Percentiles rank a stretch among this genome's conserved stretches.
Evolutionary conservation across 2,888 invertebrate species (phyloP).

Genomic region (Buathra laborator): DNA sequence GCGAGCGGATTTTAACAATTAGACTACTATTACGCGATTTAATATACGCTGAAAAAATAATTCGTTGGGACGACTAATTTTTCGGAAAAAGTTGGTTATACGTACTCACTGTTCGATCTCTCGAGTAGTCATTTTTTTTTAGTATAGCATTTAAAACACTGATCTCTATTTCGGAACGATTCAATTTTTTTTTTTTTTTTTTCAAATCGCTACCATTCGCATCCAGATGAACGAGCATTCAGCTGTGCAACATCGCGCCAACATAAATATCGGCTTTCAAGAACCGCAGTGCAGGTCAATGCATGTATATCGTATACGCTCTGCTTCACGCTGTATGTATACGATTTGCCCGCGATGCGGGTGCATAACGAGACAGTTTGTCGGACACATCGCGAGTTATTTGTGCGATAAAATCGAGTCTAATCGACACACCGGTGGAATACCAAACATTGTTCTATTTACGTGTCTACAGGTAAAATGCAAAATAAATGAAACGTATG

Average conservation of each 20-base stretch:
- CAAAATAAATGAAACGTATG: not conserved
- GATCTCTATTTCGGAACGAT: not conserved
- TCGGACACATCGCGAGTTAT: not conserved
- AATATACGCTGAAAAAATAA: too few relatives aligned
- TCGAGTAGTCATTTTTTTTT: too few relatives aligned
- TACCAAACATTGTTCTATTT: conserved; percentile 6
- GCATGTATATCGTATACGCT: conserved; percentile 22
- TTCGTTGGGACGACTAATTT: too few relatives aligned
- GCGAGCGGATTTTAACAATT: too few relatives aligned
- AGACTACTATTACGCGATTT: too few relatives aligned
- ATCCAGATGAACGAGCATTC: not conserved
- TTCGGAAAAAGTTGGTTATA: too few relatives aligned
- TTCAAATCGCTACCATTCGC: not conserved
- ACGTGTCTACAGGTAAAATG: not conserved
- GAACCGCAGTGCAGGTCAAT: conserved; percentile 55
- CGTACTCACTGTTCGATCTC: too few relatives aligned
- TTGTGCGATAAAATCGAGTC: not conserved
- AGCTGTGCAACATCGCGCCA: not conserved
- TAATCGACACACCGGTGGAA: not conserved
- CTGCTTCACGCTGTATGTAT: conserved; percentile 12
- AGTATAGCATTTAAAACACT: conserved; percentile 6
- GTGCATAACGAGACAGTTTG: conserved; percentile 9
- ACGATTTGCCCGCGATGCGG: conserved; percentile 48
- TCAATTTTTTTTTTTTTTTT: not conserved
- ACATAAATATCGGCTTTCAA: conserved; percentile 25